Evolutionary conservation across 2,888 invertebrate genomes (phyloP), one percentile per base, ranked within the genome.

Genomic region (Notodonta ziczac): DNA sequence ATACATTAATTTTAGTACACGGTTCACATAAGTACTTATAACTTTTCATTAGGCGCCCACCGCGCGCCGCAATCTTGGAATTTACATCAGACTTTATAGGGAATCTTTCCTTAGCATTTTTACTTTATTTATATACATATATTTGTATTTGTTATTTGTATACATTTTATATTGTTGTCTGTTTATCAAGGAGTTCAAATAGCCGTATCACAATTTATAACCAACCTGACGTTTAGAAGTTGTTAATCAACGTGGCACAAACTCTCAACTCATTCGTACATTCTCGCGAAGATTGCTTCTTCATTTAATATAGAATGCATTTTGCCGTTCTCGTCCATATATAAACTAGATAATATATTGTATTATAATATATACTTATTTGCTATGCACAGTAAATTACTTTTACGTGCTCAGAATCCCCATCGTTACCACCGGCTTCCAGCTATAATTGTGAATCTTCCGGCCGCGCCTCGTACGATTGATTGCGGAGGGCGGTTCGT

Each of bases 11-110:
- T 16, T 59, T 58, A 42, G 56, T 63, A 59, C 59, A 56, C 40
- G 57, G 56, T 56, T 65, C 56, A 62, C 63, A 60, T 42, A 58
- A 40, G 40, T 40, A 9, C 65, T 56, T 76, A 76, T 84, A 81
- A 82, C 77, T 84, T 82, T 81, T 81, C 82, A 85, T 85, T 83
- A 84, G 75, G 62, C 67, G 62, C 67, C 62, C 67, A 69, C 72
- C 73, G 73, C 72, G 42, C 42, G 9, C 12, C 42, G 42, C 9
- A 42, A 9, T 42, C 80, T 70, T 67, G 65, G 68, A 81, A 83
- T 84, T 85, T 85, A 83, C 81, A 70, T 77, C 75, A 67, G 69
- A 81, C 74, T 76, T 77, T 74, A 69, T 71, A 69, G 76, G 69
- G 73, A 68, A 67, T 77, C 73, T 77, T 72, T 10, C 42, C 42